These are phyloP conservation scores for Sarcophaga bullata DNA, from an alignment of 1,140 invertebrate genomes.

Conservation along the genomic window DNA sequence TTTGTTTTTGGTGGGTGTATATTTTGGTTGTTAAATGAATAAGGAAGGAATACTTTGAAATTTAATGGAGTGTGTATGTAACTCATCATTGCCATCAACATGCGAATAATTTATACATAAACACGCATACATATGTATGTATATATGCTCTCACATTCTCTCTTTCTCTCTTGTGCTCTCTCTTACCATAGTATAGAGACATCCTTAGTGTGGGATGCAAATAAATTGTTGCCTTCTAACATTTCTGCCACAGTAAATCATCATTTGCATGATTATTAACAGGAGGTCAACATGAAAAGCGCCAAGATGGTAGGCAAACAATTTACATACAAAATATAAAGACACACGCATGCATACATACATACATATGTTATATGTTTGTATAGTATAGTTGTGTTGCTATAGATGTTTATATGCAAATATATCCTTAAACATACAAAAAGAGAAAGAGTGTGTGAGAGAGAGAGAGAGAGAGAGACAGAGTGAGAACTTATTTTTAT, in stretches of 20 bases:
- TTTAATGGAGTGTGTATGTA: slow-evolving; percentile 7
- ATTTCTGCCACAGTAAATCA: slow-evolving; percentile 30
- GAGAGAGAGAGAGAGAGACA: too few species aligned
- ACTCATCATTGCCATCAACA: not conserved
- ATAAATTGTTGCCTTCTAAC: slow-evolving; percentile 24
- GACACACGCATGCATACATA: not conserved
- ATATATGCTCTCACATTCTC: not conserved
- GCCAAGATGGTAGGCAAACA: slow-evolving; percentile 9
- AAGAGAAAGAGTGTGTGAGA: not conserved
- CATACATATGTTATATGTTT: not conserved
- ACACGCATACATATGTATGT: not conserved
- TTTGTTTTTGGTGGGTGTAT: too few species aligned
- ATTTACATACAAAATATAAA: not conserved
- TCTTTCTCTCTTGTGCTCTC: too few species aligned
- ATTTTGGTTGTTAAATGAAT: too few species aligned
- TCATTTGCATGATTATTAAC: slow-evolving; percentile 34
- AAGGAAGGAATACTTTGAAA: not conserved
- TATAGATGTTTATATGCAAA: not conserved
- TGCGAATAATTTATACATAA: not conserved
- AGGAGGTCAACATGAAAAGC: slow-evolving; percentile 26
- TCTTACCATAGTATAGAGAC: too few species aligned
- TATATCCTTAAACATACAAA: not conserved
- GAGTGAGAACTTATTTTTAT: not conserved
- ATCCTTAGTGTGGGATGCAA: not conserved
- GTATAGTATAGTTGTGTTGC: not conserved